Conservation (phyloP, 2,113 vertebrate genomes). For the Junco hyemalis region DNA sequence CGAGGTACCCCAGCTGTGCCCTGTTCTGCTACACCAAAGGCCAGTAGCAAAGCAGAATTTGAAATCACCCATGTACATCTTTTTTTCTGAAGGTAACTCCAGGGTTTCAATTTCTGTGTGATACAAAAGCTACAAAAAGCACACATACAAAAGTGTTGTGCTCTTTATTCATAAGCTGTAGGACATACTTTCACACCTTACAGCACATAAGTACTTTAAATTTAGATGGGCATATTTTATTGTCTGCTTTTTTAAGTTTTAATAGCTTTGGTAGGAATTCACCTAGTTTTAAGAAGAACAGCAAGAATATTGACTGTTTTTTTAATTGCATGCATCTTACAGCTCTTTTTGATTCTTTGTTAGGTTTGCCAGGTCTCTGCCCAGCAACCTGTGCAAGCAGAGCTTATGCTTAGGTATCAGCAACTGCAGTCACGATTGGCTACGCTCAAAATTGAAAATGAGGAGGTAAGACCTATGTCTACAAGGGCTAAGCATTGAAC, state of each 20-base stretch:
- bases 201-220: background rate
- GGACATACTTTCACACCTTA: background rate
- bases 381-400: conserved; percentile 91
- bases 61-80: fast-evolving
- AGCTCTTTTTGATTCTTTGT: conserved; percentile 41
- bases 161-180: background rate
- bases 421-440: conserved; percentile 94
- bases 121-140: background rate
- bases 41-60: background rate
- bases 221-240: background rate
- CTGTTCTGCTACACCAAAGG: background rate
- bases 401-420: conserved; percentile 93
- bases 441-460: conserved; percentile 96
- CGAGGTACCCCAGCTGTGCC: background rate
- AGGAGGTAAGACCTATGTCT: conserved; percentile 84
- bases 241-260: background rate
- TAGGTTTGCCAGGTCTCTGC: conserved; percentile 95
- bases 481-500: background rate
- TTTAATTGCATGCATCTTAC: background rate
- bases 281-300: background rate
- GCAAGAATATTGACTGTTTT: background rate
- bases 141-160: background rate
- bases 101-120: background rate
- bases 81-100: background rate
- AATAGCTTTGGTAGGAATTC: background rate